Conservation (phyloP, 2,113 vertebrate species). For the Acrocephalus arundinaceus region DNA sequence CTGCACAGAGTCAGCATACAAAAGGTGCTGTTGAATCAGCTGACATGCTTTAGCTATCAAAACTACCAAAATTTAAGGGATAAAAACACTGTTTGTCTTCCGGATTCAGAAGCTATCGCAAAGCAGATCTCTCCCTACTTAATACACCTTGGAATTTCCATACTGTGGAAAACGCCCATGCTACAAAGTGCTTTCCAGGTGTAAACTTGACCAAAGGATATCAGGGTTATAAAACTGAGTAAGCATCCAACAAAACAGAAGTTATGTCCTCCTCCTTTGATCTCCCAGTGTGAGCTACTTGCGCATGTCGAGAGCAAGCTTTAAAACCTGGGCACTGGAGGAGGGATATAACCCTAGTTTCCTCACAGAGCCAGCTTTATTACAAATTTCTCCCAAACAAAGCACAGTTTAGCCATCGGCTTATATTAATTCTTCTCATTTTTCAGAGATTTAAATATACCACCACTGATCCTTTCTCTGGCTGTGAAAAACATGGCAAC, state of each 20-base stretch:
- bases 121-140: neutral
- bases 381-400: neutral
- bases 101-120: accelerated
- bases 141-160: neutral
- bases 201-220: neutral
- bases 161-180: accelerated
- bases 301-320: neutral
- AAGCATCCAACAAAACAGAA: neutral
- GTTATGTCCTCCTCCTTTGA: neutral
- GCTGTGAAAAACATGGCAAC: neutral
- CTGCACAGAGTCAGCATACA: neutral
- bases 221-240: neutral
- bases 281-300: neutral
- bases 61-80: neutral
- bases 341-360: neutral
- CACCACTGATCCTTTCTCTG: neutral
- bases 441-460: neutral
- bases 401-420: neutral
- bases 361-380: neutral
- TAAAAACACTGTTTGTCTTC: neutral
- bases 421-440: neutral
- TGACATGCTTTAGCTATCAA: neutral
- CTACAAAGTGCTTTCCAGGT: neutral
- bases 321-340: neutral
- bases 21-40: neutral